Conservation (phyloP, 1,140 invertebrate genomes). For the Drosophila paulistorum region DNA sequence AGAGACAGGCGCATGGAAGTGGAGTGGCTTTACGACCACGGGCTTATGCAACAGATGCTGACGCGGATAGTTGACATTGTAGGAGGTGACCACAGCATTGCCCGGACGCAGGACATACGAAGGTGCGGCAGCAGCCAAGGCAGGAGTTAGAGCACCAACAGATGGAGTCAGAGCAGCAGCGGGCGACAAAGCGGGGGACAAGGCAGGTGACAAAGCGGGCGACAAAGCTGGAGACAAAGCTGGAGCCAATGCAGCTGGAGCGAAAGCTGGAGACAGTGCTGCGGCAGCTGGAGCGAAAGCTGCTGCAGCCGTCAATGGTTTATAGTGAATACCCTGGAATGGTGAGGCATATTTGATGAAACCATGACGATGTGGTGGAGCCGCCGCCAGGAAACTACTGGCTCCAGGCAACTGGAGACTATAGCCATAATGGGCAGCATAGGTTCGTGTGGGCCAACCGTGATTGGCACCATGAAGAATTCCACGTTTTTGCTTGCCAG, state of each 20-base stretch:
- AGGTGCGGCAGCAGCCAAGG: conserved; percentile 17
- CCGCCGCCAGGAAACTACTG: conserved; percentile 57
- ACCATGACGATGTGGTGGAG: conserved; percentile 45
- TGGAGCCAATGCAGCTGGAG: conserved; percentile 25
- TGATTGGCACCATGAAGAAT: conserved; percentile 54
- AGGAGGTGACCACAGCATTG: conserved; percentile 72
- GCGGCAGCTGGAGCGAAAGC: conserved; percentile 19
- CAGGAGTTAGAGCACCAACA: conserved; percentile 23
- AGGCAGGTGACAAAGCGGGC: background rate
- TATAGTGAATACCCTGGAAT: conserved; percentile 49
- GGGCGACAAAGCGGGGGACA: no score
- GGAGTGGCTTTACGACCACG: conserved; percentile 51
- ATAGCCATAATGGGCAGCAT: conserved; percentile 76
- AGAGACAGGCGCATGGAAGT: conserved; percentile 50
- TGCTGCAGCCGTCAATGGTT: conserved; percentile 30
- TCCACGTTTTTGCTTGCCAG: conserved; percentile 72
- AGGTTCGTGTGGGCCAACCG: conserved; percentile 66
- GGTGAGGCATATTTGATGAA: conserved; percentile 55
- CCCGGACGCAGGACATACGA: conserved; percentile 71
- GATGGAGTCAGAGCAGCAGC: conserved; percentile 64
- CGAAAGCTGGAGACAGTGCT: conserved; percentile 1
- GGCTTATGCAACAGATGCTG: conserved; percentile 64
- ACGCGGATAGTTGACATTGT: conserved; percentile 77
- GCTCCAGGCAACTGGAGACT: conserved; percentile 66
- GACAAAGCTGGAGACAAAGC: background rate